phyloP scores from a whole-genome alignment of 2,888 invertebrate species.

The Papilio elwesi region DNA sequence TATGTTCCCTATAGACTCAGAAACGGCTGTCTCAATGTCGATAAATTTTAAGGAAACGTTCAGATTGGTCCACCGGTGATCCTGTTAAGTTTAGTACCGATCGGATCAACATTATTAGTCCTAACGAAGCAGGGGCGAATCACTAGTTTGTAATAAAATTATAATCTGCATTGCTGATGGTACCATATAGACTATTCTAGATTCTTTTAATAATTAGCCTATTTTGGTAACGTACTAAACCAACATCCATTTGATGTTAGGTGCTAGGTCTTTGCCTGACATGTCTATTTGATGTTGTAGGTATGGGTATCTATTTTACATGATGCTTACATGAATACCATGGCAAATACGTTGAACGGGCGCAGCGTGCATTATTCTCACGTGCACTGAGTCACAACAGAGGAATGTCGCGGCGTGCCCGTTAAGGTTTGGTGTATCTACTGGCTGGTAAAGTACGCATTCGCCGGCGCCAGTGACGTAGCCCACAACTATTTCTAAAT shows the following conservation, averaged over 20 bases:
- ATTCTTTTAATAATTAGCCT: neutral
- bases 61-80: too few relatives aligned
- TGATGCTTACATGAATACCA: slow-evolving; percentile 14
- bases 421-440: slow-evolving; percentile 47
- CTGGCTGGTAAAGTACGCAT: slow-evolving; percentile 47
- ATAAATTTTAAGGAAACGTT: too few relatives aligned
- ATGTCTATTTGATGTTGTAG: neutral
- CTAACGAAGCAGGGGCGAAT: too few relatives aligned
- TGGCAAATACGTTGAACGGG: slow-evolving; percentile 40
- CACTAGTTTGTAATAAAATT: too few relatives aligned
- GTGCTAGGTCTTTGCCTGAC: neutral
- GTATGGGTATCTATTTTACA: neutral
- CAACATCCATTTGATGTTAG: neutral
- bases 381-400: slow-evolving; percentile 54
- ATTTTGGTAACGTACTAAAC: neutral
- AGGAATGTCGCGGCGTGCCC: slow-evolving; percentile 53
- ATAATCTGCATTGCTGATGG: neutral
- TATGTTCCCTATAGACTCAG: too few relatives aligned
- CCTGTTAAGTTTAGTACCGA: too few relatives aligned
- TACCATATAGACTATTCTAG: neutral
- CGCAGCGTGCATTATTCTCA: slow-evolving; percentile 54
- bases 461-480: slow-evolving; percentile 55
- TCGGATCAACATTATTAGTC: too few relatives aligned
- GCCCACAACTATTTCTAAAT: slow-evolving; percentile 47
- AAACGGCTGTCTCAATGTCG: too few relatives aligned